Percentiles rank a stretch among this genome's conserved stretches.
Conservation (phyloP, 1,140 invertebrate species). For the Ectropis grisescens region DNA sequence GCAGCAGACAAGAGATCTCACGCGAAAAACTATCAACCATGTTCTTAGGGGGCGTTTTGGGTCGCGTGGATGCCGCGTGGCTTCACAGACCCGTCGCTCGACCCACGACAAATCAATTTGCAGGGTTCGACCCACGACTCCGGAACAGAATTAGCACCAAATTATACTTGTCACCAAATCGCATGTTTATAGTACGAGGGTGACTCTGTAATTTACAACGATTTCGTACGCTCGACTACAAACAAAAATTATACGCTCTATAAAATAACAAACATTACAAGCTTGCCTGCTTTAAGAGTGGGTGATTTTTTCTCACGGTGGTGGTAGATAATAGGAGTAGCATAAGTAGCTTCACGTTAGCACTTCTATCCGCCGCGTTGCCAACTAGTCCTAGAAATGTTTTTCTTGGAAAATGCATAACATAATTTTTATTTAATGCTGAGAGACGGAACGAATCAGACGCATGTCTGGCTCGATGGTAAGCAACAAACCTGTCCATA, state of each 20-base stretch:
- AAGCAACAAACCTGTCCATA: no score
- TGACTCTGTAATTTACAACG: slow-evolving; percentile 44
- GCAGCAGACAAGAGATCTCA: slow-evolving; percentile 24
- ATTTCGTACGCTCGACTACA: neutral
- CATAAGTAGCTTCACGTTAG: neutral
- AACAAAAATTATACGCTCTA: neutral
- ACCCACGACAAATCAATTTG: slow-evolving; percentile 62
- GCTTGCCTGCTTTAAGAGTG: no score
- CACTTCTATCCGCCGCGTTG: neutral
- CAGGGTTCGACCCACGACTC: slow-evolving; percentile 39
- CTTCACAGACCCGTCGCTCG: slow-evolving; percentile 16
- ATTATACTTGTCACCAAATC: slow-evolving; percentile 50
- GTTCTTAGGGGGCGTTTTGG: slow-evolving; percentile 27
- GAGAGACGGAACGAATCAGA: no score
- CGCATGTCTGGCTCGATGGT: no score
- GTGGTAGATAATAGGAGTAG: neutral
- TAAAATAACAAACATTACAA: neutral
- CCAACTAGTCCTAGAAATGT: neutral
- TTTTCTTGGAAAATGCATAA: no score
- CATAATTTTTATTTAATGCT: no score
- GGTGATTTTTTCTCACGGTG: neutral
- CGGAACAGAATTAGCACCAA: slow-evolving; percentile 53
- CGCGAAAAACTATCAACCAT: slow-evolving; percentile 24
- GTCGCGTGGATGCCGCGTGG: slow-evolving; percentile 24
- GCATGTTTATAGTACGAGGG: slow-evolving; percentile 52